phyloP scores from a whole-genome alignment of 2,113 vertebrate species.

The Barbus barbus region DNA sequence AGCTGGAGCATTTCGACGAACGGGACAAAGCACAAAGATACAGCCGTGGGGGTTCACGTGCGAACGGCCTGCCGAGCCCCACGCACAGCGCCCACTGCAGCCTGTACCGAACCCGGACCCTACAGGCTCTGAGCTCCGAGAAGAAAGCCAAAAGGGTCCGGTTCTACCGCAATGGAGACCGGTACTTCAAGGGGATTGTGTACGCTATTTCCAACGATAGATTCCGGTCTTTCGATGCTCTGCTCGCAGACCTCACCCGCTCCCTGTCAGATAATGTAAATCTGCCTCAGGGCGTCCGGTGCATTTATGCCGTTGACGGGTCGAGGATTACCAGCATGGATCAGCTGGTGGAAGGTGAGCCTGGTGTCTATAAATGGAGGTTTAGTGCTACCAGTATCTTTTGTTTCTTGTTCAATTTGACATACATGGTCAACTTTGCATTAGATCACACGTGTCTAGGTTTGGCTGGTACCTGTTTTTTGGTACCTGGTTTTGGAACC shows the following conservation, averaged over 20 bases:
- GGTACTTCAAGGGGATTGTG: slow-evolving; percentile 97
- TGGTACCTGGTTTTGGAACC: background rate
- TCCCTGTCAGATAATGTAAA: slow-evolving; percentile 96
- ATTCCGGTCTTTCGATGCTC: slow-evolving; percentile 91
- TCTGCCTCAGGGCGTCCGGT: slow-evolving; percentile 94
- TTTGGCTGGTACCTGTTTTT: background rate
- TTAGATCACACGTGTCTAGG: background rate
- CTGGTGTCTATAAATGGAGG: background rate
- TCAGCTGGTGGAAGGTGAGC: slow-evolving; percentile 93
- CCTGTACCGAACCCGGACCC: slow-evolving; percentile 93
- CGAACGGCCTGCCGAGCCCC: slow-evolving; percentile 93
- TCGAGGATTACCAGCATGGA: slow-evolving; percentile 87
- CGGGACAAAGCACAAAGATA: slow-evolving; percentile 93
- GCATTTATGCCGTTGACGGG: slow-evolving; percentile 92
- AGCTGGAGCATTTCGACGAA: slow-evolving; percentile 97
- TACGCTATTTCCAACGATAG: slow-evolving; percentile 96
- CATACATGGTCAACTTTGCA: background rate
- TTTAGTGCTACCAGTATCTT: background rate
- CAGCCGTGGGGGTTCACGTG: slow-evolving; percentile 84
- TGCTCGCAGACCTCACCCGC: slow-evolving; percentile 95
- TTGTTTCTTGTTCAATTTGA: background rate
- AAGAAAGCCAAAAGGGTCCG: slow-evolving; percentile 98
- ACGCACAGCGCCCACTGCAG: slow-evolving; percentile 98
- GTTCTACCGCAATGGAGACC: slow-evolving; percentile 97
- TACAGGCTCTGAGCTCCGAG: slow-evolving; percentile 91